Evolutionary conservation across 2,888 invertebrate species (phyloP), one percentile per base, ranked within the genome.

Genomic region (Orthosia cruda): DNA sequence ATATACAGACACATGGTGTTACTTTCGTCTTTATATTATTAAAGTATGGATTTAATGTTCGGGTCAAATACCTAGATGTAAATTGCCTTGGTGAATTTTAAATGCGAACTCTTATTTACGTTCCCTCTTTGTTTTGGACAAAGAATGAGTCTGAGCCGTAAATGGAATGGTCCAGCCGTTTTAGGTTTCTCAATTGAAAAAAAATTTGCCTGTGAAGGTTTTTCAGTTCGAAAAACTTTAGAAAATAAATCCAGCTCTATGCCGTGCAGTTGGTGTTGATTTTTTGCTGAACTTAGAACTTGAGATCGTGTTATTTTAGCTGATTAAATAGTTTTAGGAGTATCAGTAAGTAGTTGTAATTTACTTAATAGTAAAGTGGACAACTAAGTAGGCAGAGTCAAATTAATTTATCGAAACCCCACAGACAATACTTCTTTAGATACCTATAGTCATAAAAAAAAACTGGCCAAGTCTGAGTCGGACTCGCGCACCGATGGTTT

Each of bases 61-160:
- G 77, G 84, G 58, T 69, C 52, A 63, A 85, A 86, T 87, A 40
- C 40, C 40, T 9, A 84, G 83, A 88, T 88, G 87, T 87, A 83
- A 87, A 88, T 83, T 84, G 81, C 88, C 83, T 84, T 84, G 80
- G 77, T 75, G 78, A 66, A 81, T 80, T 87, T 87, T 82, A 85
- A 88, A 90, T 87, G 71, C 79, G 73, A 84, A 82, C 81, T 80
- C 81, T 81, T 84, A 65, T 87, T 88, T 82, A 84, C 80, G 77
- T 74, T 82, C 66, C 55, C 50, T 63, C 63, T 80, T 86, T 75
- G 72, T 73, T 74, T 81, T 77, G 58, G 52, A 74, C 65, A 75
- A 82, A 74, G 77, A 76, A 66, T 68, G 52, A 40, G 59, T 45
- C 49, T 66, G 72, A 69, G 64, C 72, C 50, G 81, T 78, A 80